These are phyloP conservation scores for Caenorhabditis panamensis DNA, from an alignment of 2,888 invertebrate species.

Conservation along the genomic window DNA sequence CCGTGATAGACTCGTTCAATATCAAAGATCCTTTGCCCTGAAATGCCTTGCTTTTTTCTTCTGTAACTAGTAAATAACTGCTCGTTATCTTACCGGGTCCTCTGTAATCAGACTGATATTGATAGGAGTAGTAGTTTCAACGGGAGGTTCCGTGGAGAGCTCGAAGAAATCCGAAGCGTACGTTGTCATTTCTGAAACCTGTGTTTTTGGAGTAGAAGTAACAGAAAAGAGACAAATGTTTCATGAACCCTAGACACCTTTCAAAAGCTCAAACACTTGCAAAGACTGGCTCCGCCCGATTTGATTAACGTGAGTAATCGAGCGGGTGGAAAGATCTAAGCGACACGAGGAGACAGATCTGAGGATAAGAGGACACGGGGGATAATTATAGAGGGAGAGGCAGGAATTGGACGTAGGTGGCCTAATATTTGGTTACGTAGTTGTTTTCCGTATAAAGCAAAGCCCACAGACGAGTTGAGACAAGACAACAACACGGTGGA, in stretches of 20 bases:
- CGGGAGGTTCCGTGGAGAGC: neutral
- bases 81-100: constrained; percentile 56
- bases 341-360: neutral
- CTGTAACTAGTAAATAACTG: no score
- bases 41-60: neutral
- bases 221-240: constrained; percentile 9
- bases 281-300: constrained; percentile 19
- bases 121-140: constrained; percentile 29
- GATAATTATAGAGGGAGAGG: neutral
- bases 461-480: no score
- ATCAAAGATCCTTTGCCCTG: constrained; percentile 58
- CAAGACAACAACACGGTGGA: no score
- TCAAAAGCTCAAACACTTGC: constrained; percentile 9
- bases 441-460: no score
- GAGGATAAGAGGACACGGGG: neutral
- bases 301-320: constrained; percentile 31
- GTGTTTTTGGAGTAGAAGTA: neutral
- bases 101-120: constrained; percentile 34
- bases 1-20: constrained; percentile 61
- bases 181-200: constrained; percentile 6
- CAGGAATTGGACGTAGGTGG: no score
- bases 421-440: no score
- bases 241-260: constrained; percentile 34
- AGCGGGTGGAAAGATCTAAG: neutral
- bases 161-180: constrained; percentile 24